Evolutionary conservation across 1,140 invertebrate species (phyloP), one percentile per base, ranked within the genome.

Genomic region (Amphibalanus amphitrite): DNA sequence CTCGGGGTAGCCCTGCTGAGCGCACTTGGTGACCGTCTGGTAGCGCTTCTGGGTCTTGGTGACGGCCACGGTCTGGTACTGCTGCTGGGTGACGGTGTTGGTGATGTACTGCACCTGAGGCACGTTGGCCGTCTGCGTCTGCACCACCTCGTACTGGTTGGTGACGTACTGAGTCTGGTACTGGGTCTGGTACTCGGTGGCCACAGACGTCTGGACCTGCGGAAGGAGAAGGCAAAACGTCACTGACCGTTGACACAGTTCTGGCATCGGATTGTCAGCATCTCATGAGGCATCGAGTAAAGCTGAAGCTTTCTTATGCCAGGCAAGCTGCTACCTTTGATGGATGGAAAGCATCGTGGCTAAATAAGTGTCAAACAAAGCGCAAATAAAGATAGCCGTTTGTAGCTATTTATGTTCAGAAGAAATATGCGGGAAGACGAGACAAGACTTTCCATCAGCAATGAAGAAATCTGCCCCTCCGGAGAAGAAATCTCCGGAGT

Each of bases 121-220:
- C 65, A 28, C 26, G 65, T 28, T 67, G 8, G 8, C 23, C n/a
- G 65, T 67, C 26, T 28, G 20, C 10, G 65, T 67, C 65, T 67
- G 65, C 28, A 67, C 65, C 28, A 67, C 65, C 6, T 67, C 23
- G 28, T 67, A 67, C 26, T 67, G 65, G 26, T 67, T 26, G 65
- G 65, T 28, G 26, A 8, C 65, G 65, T 67, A 67, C 65, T 67
- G 26, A 8, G 65, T 67, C 28, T 67, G 65, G 28, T 67, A 67
- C 65, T 26, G 28, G 6, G 65, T 67, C 28, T 67, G 65, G 65
- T 67, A 67, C 65, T 67, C 65, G 28, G 65, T 67, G 28, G 65
- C 65, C n/a, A 67, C 65, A 10, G 65, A 67, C 3, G 65, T 67
- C 28, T 67, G 65, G 28, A 67, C 23, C 65, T 67, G 28, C n/a